Evolutionary conservation across 2,113 vertebrate genomes (phyloP).

Genomic region (Vombatus ursinus): DNA sequence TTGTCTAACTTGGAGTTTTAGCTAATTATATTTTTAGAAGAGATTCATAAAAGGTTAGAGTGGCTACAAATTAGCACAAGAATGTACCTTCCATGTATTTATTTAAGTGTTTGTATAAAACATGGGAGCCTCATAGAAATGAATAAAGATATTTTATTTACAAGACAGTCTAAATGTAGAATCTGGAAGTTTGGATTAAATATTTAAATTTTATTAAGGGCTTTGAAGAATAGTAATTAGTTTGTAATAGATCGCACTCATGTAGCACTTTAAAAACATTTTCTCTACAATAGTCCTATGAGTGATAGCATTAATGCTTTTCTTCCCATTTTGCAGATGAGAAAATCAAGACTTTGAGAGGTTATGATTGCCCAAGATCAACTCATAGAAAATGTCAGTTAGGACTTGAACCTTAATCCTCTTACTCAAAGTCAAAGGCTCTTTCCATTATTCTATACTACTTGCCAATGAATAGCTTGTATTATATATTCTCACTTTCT

Average conservation of each 20-base stretch:
- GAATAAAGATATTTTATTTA: slow-evolving; percentile 40
- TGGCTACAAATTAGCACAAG: slow-evolving; percentile 27
- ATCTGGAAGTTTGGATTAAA: background rate
- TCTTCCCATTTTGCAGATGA: background rate
- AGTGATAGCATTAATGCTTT: background rate
- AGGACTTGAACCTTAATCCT: background rate
- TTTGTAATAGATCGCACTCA: background rate
- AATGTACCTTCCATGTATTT: slow-evolving; percentile 44
- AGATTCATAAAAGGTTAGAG: slow-evolving; percentile 57
- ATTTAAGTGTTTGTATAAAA: slow-evolving; percentile 63
- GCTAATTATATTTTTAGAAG: slow-evolving; percentile 50
- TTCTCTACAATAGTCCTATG: background rate
- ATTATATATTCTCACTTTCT: background rate
- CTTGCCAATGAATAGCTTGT: background rate
- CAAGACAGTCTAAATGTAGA: slow-evolving; percentile 17
- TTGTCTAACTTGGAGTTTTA: slow-evolving; percentile 54
- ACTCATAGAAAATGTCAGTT: background rate
- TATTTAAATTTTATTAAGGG: background rate
- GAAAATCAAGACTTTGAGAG: background rate
- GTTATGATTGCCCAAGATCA: background rate
- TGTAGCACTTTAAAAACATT: background rate
- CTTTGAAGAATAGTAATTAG: background rate
- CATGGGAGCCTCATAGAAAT: slow-evolving; percentile 42
- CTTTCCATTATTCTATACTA: background rate
- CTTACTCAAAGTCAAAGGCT: background rate